Evolutionary conservation across 2,113 vertebrate genomes (phyloP), one percentile per base, ranked within the genome.

Genomic region (Blennius ocellaris): DNA sequence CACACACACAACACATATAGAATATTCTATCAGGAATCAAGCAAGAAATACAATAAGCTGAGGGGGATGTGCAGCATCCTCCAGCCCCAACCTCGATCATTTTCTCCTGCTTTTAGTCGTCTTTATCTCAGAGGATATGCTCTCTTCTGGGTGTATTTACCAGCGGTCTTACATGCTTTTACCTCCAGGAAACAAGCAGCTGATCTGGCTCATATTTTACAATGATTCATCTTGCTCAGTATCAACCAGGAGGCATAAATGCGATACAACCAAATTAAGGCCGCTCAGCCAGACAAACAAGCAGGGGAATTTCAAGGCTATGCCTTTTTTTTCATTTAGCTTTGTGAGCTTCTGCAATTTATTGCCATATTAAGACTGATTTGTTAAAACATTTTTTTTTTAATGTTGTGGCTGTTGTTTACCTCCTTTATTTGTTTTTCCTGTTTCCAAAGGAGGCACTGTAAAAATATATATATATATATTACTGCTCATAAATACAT

Each of bases 61-160:
- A 53, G 41, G 65, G 41, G 80, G 62, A 12, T 61, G 60, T 59
- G 57, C 61, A 78, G 48, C 67, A 63, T 80, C 54, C 11, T 17
- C 40, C 21, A 56, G 30, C 16, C 54, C 6, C 11, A 63, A 53
- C 41, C 58, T 64, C 47, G 39, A 72, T 65, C 43, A 49, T 73
- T 69, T 60, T 49, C 53, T 52, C 41, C 52, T 76, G 47, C 63
- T 83, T 83, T 87, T 81, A 67, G 73, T 82, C 53, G n/a, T 56
- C 70, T 74, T 73, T 63, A 77, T 90, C 84, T 87, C 83, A 45
- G 60, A 84, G 82, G 87, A 88, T 60, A 73, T 47, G 54, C 53
- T 83, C 79, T 92, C 84, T 88, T 83, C 79, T 89, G 88, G 89
- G 90, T 85, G 82, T 90, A 87, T 91, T 91, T 92, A 91, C 85